A percentile compares a stretch with the other conserved stretches of the same genome.
These are phyloP conservation scores for Spondyliosoma cantharus DNA, from an alignment of 2,797 vertebrate species.

Conservation along the genomic window DNA sequence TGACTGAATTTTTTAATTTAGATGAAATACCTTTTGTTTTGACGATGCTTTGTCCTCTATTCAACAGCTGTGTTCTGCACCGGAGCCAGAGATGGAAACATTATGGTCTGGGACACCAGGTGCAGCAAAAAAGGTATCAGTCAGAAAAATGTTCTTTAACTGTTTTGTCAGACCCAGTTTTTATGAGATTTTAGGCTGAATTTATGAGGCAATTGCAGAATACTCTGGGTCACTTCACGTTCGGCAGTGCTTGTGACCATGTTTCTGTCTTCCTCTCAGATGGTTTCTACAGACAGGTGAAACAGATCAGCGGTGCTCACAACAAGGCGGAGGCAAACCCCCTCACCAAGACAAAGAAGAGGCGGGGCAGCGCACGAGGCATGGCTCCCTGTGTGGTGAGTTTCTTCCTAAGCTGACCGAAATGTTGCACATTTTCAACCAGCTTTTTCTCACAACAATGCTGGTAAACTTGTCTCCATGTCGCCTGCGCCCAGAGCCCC, in stretches of 20 bases:
- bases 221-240: background rate
- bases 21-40: background rate
- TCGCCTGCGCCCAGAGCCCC: too few species aligned
- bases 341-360: constrained; percentile 88
- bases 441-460: too few species aligned
- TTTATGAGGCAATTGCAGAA: background rate
- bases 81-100: constrained; percentile 96
- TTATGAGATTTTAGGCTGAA: background rate
- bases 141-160: background rate
- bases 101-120: constrained; percentile 98
- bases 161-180: background rate
- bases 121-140: constrained; percentile 96
- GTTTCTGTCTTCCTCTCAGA: constrained; percentile 79
- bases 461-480: too few species aligned
- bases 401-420: background rate
- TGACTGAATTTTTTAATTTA: too few species aligned
- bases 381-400: constrained; percentile 95
- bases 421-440: too few species aligned
- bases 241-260: background rate
- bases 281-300: constrained; percentile 95
- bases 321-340: constrained; percentile 88
- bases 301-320: constrained; percentile 95
- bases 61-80: constrained; percentile 94
- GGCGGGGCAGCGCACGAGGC: constrained; percentile 83
- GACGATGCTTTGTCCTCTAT: constrained; percentile 14